phyloP scores from a whole-genome alignment of 1,140 invertebrate genomes.

The Proctacanthus coquilletti region DNA sequence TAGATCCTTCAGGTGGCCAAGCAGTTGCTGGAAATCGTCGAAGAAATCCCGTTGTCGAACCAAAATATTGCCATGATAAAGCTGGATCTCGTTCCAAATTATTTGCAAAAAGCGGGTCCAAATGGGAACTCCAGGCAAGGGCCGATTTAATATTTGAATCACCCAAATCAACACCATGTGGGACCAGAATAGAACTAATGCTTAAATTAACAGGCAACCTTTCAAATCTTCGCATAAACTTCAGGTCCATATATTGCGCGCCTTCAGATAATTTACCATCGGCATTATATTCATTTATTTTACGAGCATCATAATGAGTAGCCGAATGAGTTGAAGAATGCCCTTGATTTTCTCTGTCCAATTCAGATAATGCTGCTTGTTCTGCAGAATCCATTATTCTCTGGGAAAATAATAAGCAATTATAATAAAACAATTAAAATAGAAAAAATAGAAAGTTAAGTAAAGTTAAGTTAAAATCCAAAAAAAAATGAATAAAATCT shows the following conservation, averaged over 20 bases:
- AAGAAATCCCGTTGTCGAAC: constrained; percentile 80
- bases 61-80: constrained; percentile 94
- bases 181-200: constrained; percentile 77
- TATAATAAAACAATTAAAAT: background rate
- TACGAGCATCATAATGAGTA: constrained; percentile 53
- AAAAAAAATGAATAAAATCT: background rate
- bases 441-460: background rate
- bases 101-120: constrained; percentile 80
- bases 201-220: constrained; percentile 70
- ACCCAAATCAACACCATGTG: constrained; percentile 58
- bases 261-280: constrained; percentile 50
- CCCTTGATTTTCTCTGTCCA: constrained; percentile 29
- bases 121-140: constrained; percentile 80
- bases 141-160: constrained; percentile 67
- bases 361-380: constrained; percentile 58
- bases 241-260: constrained; percentile 47
- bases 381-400: constrained; percentile 76
- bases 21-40: constrained; percentile 80
- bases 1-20: constrained; percentile 50
- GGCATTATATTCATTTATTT: constrained; percentile 51
- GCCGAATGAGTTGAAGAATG: constrained; percentile 23
- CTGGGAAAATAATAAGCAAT: no score
- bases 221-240: constrained; percentile 61
- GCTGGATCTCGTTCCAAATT: constrained; percentile 85
- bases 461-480: background rate